Percentiles rank a stretch among this genome's conserved stretches.
Evolutionary conservation across 2,888 invertebrate genomes (phyloP).

Genomic region (Macaria liturata): DNA sequence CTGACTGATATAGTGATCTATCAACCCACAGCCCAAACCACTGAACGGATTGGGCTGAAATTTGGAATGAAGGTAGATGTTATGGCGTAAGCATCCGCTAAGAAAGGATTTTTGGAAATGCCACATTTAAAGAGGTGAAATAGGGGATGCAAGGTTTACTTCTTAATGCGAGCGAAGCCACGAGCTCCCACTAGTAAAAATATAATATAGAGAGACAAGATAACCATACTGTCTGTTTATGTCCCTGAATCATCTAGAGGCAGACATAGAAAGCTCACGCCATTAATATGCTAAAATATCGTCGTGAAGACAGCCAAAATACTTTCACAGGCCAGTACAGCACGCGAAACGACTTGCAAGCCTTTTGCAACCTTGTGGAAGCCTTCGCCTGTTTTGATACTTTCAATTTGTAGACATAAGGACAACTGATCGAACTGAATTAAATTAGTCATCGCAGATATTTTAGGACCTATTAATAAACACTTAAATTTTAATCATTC

Average conservation of each 20-base stretch:
- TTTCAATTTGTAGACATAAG: slow-evolving; percentile 36
- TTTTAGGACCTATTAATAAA: background rate
- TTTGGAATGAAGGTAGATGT: too few relatives aligned
- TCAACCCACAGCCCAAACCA: too few relatives aligned
- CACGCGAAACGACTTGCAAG: slow-evolving; percentile 61
- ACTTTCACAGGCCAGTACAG: slow-evolving; percentile 78
- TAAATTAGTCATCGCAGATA: slow-evolving; percentile 26
- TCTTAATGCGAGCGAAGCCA: too few relatives aligned
- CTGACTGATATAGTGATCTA: too few relatives aligned
- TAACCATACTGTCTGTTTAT: slow-evolving; percentile 6
- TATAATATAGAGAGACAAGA: too few relatives aligned
- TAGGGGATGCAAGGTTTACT: too few relatives aligned
- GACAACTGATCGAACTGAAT: slow-evolving; percentile 29
- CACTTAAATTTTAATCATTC: background rate
- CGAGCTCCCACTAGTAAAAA: too few relatives aligned
- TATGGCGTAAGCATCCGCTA: too few relatives aligned
- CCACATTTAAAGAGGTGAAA: too few relatives aligned
- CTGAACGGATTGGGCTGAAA: too few relatives aligned
- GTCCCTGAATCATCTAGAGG: slow-evolving; percentile 37
- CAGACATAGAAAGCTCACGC: slow-evolving; percentile 71
- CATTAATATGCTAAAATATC: slow-evolving; percentile 79
- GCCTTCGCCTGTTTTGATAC: slow-evolving; percentile 31
- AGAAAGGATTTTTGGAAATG: too few relatives aligned
- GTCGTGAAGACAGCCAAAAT: slow-evolving; percentile 73
- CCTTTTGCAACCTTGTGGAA: slow-evolving; percentile 50